Conservation (phyloP, 2,113 vertebrate species). For the Lampris incognitus region DNA sequence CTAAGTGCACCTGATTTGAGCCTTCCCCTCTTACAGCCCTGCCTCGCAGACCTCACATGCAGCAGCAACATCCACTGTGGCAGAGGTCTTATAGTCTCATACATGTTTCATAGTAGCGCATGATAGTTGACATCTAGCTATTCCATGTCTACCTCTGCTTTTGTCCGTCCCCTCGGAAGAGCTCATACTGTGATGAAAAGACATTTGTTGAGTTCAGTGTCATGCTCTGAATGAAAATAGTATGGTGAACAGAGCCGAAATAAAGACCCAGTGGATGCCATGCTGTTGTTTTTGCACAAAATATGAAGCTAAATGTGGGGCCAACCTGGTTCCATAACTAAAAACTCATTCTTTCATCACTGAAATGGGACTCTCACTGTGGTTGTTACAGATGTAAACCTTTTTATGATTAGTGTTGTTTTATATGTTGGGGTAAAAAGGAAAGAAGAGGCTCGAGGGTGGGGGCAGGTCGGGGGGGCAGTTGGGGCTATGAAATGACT, state of each 20-base stretch:
- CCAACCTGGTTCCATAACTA: not conserved
- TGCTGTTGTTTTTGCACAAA: not conserved
- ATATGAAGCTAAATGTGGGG: not conserved
- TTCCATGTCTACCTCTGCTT: conserved; percentile 44
- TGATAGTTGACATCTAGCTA: conserved; percentile 75
- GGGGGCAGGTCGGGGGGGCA: not conserved
- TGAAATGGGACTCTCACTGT: not conserved
- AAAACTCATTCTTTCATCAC: not conserved
- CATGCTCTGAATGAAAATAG: conserved; percentile 10
- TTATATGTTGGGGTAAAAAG: conserved; percentile 30
- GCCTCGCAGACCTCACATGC: conserved; percentile 51
- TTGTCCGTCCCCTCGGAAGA: conserved; percentile 43
- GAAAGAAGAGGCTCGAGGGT: conserved; percentile 5
- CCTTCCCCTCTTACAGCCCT: not conserved
- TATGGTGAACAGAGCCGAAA: not conserved
- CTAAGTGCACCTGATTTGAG: conserved; percentile 38
- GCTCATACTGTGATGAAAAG: conserved; percentile 43
- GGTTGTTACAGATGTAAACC: conserved; percentile 5
- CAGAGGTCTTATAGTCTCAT: conserved; percentile 68
- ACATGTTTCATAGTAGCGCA: conserved; percentile 73
- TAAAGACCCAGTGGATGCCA: not conserved
- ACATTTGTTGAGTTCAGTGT: not conserved
- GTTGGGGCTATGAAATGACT: conserved; percentile 64
- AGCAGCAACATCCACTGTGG: conserved; percentile 50
- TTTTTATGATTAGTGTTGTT: conserved; percentile 36